Evolutionary conservation across 30 jellyfish, hydroid and myxozoan species (phyloP), one percentile per base, ranked within the genome.

Genomic region (Pseudorhiza aurosa): DNA sequence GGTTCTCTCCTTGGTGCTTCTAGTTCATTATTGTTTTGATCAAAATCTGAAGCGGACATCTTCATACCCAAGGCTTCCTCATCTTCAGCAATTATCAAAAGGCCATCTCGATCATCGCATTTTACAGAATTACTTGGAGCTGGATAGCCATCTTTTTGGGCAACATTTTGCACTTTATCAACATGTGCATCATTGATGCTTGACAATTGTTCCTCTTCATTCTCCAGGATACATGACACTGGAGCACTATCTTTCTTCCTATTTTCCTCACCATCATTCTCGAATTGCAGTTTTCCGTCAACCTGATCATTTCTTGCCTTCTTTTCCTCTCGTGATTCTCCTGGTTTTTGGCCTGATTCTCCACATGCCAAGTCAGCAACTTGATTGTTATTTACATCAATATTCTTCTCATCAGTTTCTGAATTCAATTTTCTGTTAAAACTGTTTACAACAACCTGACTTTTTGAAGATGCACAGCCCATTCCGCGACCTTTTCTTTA

Each of bases 391-490:
- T 64, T 64, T 12, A 10, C 58, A 64, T 64, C 67, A 33, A 6
- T 53, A 33, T 6, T 21, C 9, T 15, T 53, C 19, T 47, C 49
- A 17, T 45, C 55, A 14, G 15, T 1, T 1, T 17, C 15, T 27
- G 47, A n/a, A 0, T 29, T 28, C 15, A n/a, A 19, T 3, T 51
- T 22, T 14, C 37, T 2, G 8, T 29, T 21, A 31, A 12, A 15
- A 26, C 49, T 26, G 58, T 47, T n/a, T n/a, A 33, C 67, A 17
- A 50, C 71, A 43, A 46, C 58, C 14, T 29, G 70, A 31, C 42
- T 30, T 25, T 70, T 70, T 47, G 83, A 70, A 6, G 83, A 70
- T 51, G 83, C 26, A 28, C 83, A 70, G 6, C 83, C 83, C 83
- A 70, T 70, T n/a, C n/a, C n/a, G n/a, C n/a, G n/a, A n/a, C n/a